Evolutionary conservation across 2,113 vertebrate species (phyloP).

Genomic region (Myotis davidii): DNA sequence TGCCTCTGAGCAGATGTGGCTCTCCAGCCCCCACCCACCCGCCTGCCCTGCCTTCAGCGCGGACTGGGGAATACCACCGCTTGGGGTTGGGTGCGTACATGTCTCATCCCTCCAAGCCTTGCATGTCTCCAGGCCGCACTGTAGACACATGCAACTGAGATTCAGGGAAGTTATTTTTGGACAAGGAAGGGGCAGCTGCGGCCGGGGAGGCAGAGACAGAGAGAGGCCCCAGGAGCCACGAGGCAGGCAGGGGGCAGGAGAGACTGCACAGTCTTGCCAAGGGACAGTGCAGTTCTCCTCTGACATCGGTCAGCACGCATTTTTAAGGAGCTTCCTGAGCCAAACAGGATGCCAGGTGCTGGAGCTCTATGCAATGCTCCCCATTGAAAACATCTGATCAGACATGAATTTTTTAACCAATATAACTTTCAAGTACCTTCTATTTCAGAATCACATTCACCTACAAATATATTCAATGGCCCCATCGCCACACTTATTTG

Average conservation of each 20-base stretch:
- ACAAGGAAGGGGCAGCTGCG: neutral
- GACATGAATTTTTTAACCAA: neutral
- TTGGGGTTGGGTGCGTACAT: neutral
- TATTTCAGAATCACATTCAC: neutral
- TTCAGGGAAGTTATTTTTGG: neutral
- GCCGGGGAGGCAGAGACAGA: neutral
- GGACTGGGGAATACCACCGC: neutral
- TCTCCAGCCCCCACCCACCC: neutral
- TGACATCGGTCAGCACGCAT: neutral
- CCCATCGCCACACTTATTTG: neutral
- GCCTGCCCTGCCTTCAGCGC: neutral
- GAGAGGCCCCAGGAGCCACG: neutral
- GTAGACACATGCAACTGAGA: neutral
- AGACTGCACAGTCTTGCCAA: neutral
- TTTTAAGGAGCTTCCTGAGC: neutral
- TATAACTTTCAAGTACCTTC: neutral
- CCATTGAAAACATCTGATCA: neutral
- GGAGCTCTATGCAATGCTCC: neutral
- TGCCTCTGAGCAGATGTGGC: neutral
- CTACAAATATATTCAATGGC: neutral
- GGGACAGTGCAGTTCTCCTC: neutral
- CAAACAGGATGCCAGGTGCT: neutral
- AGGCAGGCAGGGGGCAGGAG: neutral
- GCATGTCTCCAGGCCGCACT: neutral
- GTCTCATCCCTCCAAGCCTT: neutral